Evolutionary conservation across 1,140 invertebrate genomes (phyloP).

Genomic region (Zaprionus ornatus): DNA sequence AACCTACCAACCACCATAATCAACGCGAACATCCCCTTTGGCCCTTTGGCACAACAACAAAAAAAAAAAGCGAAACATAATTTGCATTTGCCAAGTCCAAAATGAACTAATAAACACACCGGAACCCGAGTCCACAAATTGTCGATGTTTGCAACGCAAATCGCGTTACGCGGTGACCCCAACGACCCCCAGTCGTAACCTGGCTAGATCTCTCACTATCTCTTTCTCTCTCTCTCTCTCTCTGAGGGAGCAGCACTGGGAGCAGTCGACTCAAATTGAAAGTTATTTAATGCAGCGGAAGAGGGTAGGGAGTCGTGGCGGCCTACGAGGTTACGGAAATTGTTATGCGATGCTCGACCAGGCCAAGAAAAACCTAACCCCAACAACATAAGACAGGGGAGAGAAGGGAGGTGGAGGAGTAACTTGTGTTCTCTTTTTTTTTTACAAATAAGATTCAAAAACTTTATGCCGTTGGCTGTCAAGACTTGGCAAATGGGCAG

Average conservation of each 20-base stretch:
- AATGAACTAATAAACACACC: constrained; percentile 65
- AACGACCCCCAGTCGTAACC: not conserved
- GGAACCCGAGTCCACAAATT: constrained; percentile 60
- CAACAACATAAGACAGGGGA: constrained; percentile 6
- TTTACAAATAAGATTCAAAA: constrained; percentile 74
- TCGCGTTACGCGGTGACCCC: constrained; percentile 26
- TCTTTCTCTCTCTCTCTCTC: not conserved
- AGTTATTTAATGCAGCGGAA: constrained; percentile 71
- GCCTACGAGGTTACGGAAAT: constrained; percentile 65
- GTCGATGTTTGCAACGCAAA: constrained; percentile 53
- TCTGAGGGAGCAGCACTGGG: constrained; percentile 32
- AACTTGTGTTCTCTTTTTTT: constrained; percentile 43
- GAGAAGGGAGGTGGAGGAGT: not conserved
- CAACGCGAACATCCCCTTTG: not conserved
- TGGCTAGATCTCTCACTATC: constrained; percentile 13
- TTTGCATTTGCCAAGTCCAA: constrained; percentile 54
- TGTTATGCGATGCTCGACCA: constrained; percentile 63
- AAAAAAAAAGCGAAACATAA: constrained; percentile 27
- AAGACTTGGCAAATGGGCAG: constrained; percentile 58
- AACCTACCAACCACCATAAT: not conserved
- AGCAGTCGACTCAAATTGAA: constrained; percentile 71
- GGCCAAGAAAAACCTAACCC: constrained; percentile 45
- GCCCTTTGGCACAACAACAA: not conserved
- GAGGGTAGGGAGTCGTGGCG: constrained; percentile 11
- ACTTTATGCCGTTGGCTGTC: constrained; percentile 75